Conservation (phyloP, 1,140 invertebrate species). For the Calephelis virginiensis region DNA sequence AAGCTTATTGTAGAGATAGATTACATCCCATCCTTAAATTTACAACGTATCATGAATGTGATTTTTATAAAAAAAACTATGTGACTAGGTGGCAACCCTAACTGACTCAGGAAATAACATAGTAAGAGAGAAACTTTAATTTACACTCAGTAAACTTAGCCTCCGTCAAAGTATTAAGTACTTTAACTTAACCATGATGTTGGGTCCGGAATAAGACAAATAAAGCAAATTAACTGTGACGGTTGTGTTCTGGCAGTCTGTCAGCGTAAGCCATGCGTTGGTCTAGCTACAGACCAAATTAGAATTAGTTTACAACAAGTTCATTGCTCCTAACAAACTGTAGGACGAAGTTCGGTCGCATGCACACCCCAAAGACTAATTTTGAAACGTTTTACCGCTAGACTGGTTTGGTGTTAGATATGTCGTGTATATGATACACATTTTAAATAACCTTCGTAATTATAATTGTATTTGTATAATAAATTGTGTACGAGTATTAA, state of each 20-base stretch:
- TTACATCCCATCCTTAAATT: no score
- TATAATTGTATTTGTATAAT: no score
- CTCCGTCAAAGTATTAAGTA: constrained; percentile 1
- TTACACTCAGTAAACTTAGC: neutral
- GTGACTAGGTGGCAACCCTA: no score
- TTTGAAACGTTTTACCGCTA: constrained; percentile 18
- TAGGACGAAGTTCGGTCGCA: constrained; percentile 7
- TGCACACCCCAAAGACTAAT: constrained; percentile 15
- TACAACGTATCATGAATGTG: no score
- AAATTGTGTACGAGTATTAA: no score
- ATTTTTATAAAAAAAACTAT: no score
- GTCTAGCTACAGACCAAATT: constrained; percentile 5
- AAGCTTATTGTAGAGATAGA: no score
- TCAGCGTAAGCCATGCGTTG: constrained; percentile 13
- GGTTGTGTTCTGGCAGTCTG: constrained; percentile 9
- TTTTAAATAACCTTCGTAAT: no score
- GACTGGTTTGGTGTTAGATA: neutral
- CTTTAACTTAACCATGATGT: neutral
- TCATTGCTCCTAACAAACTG: constrained; percentile 5
- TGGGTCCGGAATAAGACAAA: constrained; percentile 10
- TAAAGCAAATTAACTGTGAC: constrained; percentile 15
- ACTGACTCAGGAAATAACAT: no score
- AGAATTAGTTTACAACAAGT: constrained; percentile 10
- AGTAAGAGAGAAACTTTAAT: no score
- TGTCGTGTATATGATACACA: no score